phyloP scores from a whole-genome alignment of 1,140 invertebrate species.

The Pollicipes pollicipes region DNA sequence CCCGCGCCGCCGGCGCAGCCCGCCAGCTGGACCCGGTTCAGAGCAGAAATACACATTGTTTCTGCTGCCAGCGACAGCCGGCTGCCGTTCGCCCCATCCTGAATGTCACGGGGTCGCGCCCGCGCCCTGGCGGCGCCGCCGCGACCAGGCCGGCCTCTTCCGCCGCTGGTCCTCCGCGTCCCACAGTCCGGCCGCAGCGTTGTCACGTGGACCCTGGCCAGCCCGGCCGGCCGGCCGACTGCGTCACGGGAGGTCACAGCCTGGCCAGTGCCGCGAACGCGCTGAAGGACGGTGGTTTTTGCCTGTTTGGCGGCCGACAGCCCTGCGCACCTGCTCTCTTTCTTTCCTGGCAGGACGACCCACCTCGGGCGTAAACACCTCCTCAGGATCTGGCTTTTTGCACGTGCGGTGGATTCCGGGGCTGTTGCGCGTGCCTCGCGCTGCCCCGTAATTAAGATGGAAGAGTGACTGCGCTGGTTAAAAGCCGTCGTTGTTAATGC shows the following conservation, averaged over 20 bases:
- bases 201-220: too few species aligned
- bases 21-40: background rate
- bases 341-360: too few species aligned
- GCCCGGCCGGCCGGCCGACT: too few species aligned
- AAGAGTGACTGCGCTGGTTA: background rate
- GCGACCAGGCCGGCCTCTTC: too few species aligned
- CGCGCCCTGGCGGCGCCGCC: too few species aligned
- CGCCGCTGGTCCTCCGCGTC: too few species aligned
- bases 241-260: too few species aligned
- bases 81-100: background rate
- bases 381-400: background rate
- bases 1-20: too few species aligned
- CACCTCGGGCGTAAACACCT: background rate
- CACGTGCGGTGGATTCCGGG: background rate
- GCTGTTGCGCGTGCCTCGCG: too few species aligned
- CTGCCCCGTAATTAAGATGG: background rate
- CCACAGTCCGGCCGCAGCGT: too few species aligned
- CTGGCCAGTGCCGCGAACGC: too few species aligned
- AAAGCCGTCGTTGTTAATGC: too few species aligned
- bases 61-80: background rate
- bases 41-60: background rate
- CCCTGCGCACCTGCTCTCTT: background rate
- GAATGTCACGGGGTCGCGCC: background rate
- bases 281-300: background rate
- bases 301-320: background rate